Conservation (phyloP, 2,113 vertebrate genomes). For the Delphinus delphis region DNA sequence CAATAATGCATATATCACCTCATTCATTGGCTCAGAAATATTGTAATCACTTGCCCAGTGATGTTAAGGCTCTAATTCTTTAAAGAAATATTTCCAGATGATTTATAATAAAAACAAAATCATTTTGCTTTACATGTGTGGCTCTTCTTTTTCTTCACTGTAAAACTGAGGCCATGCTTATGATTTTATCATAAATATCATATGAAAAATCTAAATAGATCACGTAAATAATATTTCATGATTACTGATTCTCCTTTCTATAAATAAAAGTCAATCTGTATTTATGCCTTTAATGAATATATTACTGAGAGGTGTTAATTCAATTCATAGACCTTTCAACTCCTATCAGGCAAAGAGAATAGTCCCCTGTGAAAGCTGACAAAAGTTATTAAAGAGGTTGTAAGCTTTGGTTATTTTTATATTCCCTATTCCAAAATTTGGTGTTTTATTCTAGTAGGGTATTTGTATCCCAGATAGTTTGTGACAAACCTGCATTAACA, state of each 20-base stretch:
- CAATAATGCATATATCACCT: background rate
- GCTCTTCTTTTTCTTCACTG: background rate
- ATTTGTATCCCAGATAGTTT: constrained; percentile 24
- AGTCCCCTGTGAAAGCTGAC: background rate
- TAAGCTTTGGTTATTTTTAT: constrained; percentile 22
- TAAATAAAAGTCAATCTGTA: constrained; percentile 37
- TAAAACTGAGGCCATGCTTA: background rate
- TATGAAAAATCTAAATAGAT: background rate
- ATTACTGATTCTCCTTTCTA: constrained; percentile 10
- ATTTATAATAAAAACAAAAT: constrained; percentile 37
- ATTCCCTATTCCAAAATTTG: constrained; percentile 15
- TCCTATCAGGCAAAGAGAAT: background rate
- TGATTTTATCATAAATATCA: background rate
- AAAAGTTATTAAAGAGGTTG: constrained; percentile 15
- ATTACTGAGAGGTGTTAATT: background rate
- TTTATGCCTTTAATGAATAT: constrained; percentile 19
- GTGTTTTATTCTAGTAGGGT: background rate
- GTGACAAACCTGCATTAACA: background rate
- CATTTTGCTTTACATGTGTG: background rate
- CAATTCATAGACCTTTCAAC: background rate
- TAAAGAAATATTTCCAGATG: constrained; percentile 38
- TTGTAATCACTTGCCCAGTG: background rate
- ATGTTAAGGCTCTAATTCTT: background rate
- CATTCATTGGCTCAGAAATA: constrained; percentile 37
- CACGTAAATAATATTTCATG: constrained; percentile 31